A percentile compares a stretch with the other conserved stretches of the same genome.
phyloP scores from a whole-genome alignment of 2,113 vertebrate species.

The Xenopus tropicalis region DNA sequence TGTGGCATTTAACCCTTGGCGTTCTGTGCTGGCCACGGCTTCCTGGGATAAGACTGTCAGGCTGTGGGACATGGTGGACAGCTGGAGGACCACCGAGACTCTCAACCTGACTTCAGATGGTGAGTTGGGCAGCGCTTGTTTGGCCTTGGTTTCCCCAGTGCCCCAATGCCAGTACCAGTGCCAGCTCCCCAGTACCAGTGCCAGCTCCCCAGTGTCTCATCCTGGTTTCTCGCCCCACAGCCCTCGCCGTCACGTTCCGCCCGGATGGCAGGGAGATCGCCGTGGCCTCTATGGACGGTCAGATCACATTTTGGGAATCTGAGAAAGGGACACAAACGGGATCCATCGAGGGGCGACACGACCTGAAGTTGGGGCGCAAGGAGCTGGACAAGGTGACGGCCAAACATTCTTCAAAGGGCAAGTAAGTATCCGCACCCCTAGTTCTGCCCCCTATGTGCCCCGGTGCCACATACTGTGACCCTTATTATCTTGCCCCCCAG shows the following conservation, averaged over 20 bases:
- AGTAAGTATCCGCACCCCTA: slow-evolving; percentile 69
- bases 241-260: slow-evolving; percentile 77
- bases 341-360: slow-evolving; percentile 83
- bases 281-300: slow-evolving; percentile 81
- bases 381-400: slow-evolving; percentile 92
- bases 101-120: slow-evolving; percentile 80
- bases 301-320: slow-evolving; percentile 90
- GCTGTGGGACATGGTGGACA: slow-evolving; percentile 96
- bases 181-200: not conserved
- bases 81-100: slow-evolving; percentile 90
- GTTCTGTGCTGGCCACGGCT: slow-evolving; percentile 82
- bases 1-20: slow-evolving; percentile 84
- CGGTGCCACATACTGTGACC: no score
- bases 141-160: not conserved
- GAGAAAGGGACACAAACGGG: slow-evolving; percentile 74
- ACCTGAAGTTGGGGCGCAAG: slow-evolving; percentile 86
- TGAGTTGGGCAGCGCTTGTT: slow-evolving; percentile 52
- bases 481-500: slow-evolving; percentile 57
- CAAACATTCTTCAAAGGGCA: slow-evolving; percentile 87
- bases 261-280: slow-evolving; percentile 88
- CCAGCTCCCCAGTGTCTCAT: not conserved
- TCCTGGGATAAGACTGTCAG: slow-evolving; percentile 94
- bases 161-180: no score
- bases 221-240: slow-evolving; percentile 53
- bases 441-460: no score